phyloP scores from a whole-genome alignment of 2,888 invertebrate species.

The Drosophila borborema region DNA sequence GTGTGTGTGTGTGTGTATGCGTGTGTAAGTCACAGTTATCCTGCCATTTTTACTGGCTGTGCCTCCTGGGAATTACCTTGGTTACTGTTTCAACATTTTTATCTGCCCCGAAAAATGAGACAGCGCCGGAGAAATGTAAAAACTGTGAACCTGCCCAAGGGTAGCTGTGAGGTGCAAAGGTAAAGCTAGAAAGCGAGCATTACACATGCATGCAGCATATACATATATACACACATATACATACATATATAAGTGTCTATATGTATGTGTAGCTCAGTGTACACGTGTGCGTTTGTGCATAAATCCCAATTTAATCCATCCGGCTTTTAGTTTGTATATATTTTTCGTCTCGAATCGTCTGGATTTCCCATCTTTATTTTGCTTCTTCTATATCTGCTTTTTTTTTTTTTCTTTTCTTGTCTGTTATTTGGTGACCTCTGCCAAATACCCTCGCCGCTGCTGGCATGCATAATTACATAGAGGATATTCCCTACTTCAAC shows the following conservation, averaged over 20 bases:
- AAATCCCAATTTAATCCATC: conserved; percentile 75
- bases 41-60: conserved; percentile 57
- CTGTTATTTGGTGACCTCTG: background rate
- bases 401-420: background rate
- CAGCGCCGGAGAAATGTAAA: conserved; percentile 38
- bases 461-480: conserved; percentile 34
- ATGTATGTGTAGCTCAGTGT: conserved; percentile 11
- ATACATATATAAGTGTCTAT: background rate
- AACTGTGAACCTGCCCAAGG: conserved; percentile 19
- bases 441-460: conserved; percentile 7
- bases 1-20: conserved; percentile 4
- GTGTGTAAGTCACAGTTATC: conserved; percentile 41
- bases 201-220: background rate
- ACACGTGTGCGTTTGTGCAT: conserved; percentile 70
- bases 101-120: conserved; percentile 57
- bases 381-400: background rate
- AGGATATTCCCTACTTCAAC: background rate
- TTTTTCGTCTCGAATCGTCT: conserved; percentile 40
- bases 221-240: background rate
- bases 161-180: conserved; percentile 6
- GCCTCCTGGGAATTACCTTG: conserved; percentile 69
- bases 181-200: conserved; percentile 24
- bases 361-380: conserved; percentile 12
- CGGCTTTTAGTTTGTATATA: conserved; percentile 72
- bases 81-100: conserved; percentile 76